These are phyloP conservation scores for Autographa pulchrina DNA, from an alignment of 2,888 invertebrate species.

Conservation along the genomic window DNA sequence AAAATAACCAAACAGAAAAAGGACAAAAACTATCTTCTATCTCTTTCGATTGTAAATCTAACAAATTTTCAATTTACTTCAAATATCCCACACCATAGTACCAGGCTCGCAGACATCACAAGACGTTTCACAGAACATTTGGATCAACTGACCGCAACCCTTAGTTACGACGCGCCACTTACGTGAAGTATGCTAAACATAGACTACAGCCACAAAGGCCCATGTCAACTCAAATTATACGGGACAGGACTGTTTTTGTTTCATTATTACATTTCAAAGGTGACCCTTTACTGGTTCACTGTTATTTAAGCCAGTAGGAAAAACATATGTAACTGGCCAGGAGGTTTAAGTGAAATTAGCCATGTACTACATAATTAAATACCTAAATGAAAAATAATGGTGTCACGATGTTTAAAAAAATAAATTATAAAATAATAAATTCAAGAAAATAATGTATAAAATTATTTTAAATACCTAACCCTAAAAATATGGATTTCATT, in stretches of 20 bases:
- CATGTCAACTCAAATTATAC: conserved; percentile 7
- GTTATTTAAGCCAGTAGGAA: neutral
- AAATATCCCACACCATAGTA: neutral
- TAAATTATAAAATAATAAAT: no score
- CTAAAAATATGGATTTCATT: no score
- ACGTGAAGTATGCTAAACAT: neutral
- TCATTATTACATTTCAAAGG: conserved; percentile 12
- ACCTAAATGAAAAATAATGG: no score
- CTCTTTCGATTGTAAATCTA: no score
- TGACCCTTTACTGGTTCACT: neutral
- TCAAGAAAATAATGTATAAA: no score
- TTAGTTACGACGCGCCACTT: neutral
- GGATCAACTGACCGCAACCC: neutral
- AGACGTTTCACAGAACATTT: neutral
- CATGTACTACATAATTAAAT: no score
- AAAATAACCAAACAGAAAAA: no score
- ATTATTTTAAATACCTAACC: no score
- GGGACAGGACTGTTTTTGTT: conserved; percentile 19
- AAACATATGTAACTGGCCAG: neutral
- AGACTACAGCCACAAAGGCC: neutral
- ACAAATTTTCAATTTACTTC: neutral
- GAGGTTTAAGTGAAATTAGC: no score
- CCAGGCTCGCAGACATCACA: neutral
- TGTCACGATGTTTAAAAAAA: no score
- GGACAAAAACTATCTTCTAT: no score